phyloP scores from a whole-genome alignment of 2,797 vertebrate genomes.

The Oceanodroma leucorhoa region DNA sequence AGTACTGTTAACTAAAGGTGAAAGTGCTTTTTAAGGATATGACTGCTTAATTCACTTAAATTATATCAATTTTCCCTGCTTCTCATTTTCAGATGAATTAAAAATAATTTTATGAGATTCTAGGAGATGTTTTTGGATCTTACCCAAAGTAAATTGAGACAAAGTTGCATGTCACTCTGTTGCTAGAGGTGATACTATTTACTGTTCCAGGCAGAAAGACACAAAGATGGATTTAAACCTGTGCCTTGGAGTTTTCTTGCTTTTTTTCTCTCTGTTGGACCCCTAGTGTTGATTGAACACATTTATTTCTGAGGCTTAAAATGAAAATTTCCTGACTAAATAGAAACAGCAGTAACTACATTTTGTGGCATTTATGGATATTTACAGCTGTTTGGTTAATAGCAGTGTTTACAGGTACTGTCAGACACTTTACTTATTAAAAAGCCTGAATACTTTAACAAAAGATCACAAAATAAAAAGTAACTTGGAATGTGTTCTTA shows the following conservation, averaged over 20 bases:
- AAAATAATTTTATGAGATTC: background rate
- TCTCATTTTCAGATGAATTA: background rate
- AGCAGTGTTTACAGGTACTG: slow-evolving; percentile 31
- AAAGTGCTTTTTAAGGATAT: background rate
- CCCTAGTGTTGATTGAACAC: slow-evolving; percentile 32
- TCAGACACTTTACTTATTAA: background rate
- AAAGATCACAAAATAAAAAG: slow-evolving; percentile 31
- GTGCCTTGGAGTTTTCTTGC: background rate
- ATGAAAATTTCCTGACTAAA: slow-evolving; percentile 45
- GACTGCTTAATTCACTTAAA: background rate
- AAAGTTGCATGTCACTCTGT: background rate
- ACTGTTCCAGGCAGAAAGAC: background rate
- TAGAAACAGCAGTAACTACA: slow-evolving; percentile 20
- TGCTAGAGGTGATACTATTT: background rate
- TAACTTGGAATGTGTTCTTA: background rate
- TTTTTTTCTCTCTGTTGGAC: background rate
- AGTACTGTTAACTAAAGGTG: background rate
- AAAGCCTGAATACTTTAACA: background rate
- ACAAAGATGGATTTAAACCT: background rate
- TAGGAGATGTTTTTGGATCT: background rate
- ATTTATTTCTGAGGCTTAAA: slow-evolving; percentile 35
- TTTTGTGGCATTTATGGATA: slow-evolving; percentile 34
- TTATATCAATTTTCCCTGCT: background rate
- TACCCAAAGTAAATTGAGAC: background rate
- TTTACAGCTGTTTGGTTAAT: slow-evolving; percentile 44